phyloP scores from a whole-genome alignment of 1,140 invertebrate species.

The Glossosoma conforme region DNA sequence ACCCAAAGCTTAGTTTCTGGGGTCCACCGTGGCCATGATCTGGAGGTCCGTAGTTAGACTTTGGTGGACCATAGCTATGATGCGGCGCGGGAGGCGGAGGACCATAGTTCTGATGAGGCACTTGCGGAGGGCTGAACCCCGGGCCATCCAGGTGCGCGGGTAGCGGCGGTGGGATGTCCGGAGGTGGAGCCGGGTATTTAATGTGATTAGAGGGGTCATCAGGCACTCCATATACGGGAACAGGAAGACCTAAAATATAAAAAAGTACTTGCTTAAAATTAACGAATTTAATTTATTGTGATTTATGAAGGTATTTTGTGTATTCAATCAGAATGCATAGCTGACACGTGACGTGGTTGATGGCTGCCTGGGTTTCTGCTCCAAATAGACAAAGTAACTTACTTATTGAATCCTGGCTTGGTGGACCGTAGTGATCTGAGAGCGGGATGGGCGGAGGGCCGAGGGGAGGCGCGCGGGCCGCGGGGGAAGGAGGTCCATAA shows the following conservation, averaged over 20 bases:
- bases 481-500: slow-evolving; percentile 40
- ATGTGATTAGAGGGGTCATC: slow-evolving; percentile 41
- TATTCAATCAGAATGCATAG: too few relatives aligned
- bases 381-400: too few relatives aligned
- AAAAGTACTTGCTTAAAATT: slow-evolving; percentile 4
- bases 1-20: slow-evolving; percentile 32
- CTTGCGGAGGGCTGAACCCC: slow-evolving; percentile 31
- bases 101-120: slow-evolving; percentile 32
- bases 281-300: too few relatives aligned
- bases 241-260: slow-evolving; percentile 37
- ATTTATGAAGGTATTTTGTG: too few relatives aligned
- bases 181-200: slow-evolving; percentile 46
- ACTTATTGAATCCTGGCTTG: slow-evolving; percentile 13
- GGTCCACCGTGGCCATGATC: not conserved
- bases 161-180: slow-evolving; percentile 41
- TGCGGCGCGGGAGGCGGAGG: slow-evolving; percentile 33
- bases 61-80: slow-evolving; percentile 26
- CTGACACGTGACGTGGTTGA: too few relatives aligned
- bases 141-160: slow-evolving; percentile 7
- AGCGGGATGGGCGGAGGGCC: slow-evolving; percentile 27
- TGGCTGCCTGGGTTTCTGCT: too few relatives aligned
- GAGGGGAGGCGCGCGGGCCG: not conserved
- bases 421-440: slow-evolving; percentile 36
- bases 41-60: slow-evolving; percentile 15
- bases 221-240: slow-evolving; percentile 52